Evolutionary conservation across 2,888 invertebrate genomes (phyloP), one percentile per base, ranked within the genome.

Genomic region (Cerceris rybyensis): DNA sequence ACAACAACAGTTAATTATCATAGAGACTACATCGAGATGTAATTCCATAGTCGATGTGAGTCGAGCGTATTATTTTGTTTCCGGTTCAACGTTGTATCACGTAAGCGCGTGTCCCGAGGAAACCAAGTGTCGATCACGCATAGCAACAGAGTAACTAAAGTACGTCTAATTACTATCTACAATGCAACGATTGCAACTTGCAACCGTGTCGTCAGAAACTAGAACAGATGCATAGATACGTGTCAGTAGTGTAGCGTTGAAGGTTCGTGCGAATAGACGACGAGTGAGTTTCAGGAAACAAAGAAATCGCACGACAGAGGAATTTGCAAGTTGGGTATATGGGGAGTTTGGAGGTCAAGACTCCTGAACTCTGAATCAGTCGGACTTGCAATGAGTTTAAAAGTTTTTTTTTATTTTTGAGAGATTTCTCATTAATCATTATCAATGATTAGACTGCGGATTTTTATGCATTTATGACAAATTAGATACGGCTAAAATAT

Each of bases 121-220:
- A 61, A 63, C 63, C 17, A 63, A 63, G 50, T 39, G 49, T 49
- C 63, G 63, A 63, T 63, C 63, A 63, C 63, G 63, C 63, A 63
- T 61, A 17, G 13, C 14, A 14, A 6, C 11, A 4, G 28, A 28
- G 28, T 28, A 7, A 46, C 1, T n/a, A 52, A n/a, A 57, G 57
- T 28, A n/a, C 49, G 7, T 50, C 28, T 63, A 63, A 63, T 63
- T 63, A 28, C 28, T 28, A 28, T 28, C 28, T 28, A 28, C 28
- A 28, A 28, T 28, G 39, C 63, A 50, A 46, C 28, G 60, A 46
- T 46, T 46, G 60, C 60, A 46, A 14, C 14, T 46, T 17, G 46
- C 43, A 43, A 46, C 46, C 43, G 11, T 46, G 17, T 60, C 13
- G 11, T 60, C 17, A 11, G 17, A 55, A 55, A 55, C 16, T 17